Base-by-base conservation (phyloP, 35 echinoderm and acorn worm species). In the Heliocidaris erythrogramma region DNA sequence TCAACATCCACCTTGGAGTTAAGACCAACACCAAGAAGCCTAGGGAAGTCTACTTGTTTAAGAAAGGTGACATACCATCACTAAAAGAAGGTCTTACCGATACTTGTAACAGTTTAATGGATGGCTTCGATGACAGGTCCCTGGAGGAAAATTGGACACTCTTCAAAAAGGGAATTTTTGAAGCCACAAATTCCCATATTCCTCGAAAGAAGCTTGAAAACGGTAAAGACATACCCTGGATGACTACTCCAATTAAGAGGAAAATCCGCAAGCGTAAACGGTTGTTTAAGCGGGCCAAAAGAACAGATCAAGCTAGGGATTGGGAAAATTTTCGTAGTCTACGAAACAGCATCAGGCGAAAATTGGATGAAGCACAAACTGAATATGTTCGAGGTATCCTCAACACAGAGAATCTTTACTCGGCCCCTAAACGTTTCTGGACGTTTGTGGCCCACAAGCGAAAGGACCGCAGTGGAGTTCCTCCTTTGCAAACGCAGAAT, bases 241-340 rank as follows among this genome's bases (percentile, higher is more conserved):
- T n/a, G n/a, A n/a, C n/a, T n/a, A n/a, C n/a, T n/a, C n/a, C n/a
- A n/a, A n/a, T n/a, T 30, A 91, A 91, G 7, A 24, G 95, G 60
- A 49, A 96, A 31, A 94, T 94, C 11, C 94, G 85, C 69, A 88
- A 69, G 49, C 49, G 49, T 16, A 94, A 94, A 47, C 94, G 93
- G n/a, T 18, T 94, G 60, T 96, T 60, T 60, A 96, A 94, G 17
- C 69, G 49, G 88, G 93, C 92, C 48, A 89, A 94, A 30, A 96
- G 31, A 94, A 94, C 92, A 49, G 78, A 49, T 30, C 94, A 93
- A 31, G 90, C 59, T 48, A 42, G 48, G 13, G 95, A 96, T 49
- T 96, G 95, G 95, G 16, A 94, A 88, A 85, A 32, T 31, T 94
- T 96, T 94, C 86, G 94, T 48, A 94, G 12, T 7, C 47, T 94